phyloP scores from a whole-genome alignment of 2,113 vertebrate species.

The Porphyrio hochstetteri region DNA sequence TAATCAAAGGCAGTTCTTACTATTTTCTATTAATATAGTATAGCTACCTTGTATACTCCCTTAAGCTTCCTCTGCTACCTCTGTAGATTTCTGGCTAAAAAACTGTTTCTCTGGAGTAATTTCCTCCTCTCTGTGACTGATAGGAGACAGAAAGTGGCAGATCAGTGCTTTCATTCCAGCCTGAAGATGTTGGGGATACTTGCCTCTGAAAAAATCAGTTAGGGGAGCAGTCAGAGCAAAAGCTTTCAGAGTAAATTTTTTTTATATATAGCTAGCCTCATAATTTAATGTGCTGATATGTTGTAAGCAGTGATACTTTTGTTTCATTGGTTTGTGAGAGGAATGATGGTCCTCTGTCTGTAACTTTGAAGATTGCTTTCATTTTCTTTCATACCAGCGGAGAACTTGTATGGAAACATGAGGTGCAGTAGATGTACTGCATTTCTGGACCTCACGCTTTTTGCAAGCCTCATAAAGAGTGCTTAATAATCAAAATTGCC shows the following conservation, averaged over 20 bases:
- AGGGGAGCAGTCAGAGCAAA: background rate
- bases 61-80: background rate
- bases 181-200: background rate
- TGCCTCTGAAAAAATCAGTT: background rate
- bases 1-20: background rate
- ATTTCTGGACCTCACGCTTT: background rate
- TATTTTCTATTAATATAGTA: background rate
- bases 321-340: background rate
- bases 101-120: background rate
- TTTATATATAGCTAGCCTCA: background rate
- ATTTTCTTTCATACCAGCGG: background rate
- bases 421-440: background rate
- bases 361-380: background rate
- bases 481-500: background rate
- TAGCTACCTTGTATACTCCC: background rate
- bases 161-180: background rate
- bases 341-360: background rate
- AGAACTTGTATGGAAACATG: background rate
- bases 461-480: background rate
- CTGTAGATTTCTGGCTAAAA: background rate
- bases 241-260: background rate
- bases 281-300: background rate
- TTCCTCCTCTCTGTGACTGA: background rate
- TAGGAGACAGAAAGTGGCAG: conserved; percentile 5
- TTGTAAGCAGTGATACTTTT: background rate